These are phyloP conservation scores for Macrophya alboannulata DNA, from an alignment of 2,888 invertebrate genomes.

Conservation along the genomic window DNA sequence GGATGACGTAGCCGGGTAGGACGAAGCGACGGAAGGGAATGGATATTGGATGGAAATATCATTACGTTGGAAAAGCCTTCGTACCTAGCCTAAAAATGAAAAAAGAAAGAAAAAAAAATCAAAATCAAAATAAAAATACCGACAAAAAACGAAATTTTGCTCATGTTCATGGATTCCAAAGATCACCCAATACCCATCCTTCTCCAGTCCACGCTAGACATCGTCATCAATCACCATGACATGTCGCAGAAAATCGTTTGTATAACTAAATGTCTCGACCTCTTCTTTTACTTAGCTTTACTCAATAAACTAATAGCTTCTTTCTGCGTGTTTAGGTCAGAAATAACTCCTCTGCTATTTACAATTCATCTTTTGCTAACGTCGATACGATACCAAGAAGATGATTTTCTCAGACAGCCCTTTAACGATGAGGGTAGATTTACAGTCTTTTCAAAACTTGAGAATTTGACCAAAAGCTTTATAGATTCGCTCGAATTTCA, in stretches of 20 bases:
- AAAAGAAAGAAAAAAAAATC: conserved; percentile 4
- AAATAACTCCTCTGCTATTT: not conserved
- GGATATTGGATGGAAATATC: conserved; percentile 76
- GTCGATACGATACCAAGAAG: not conserved
- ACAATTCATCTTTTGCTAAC: not conserved
- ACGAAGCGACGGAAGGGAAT: conserved; percentile 68
- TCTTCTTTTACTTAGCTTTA: not conserved
- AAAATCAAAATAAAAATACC: not conserved
- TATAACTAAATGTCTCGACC: not conserved
- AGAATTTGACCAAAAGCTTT: not conserved
- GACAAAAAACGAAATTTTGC: not conserved
- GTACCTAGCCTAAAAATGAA: conserved; percentile 60
- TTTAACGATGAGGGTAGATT: not conserved
- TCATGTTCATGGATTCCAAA: conserved; percentile 5
- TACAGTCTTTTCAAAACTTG: not conserved
- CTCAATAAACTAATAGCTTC: not conserved
- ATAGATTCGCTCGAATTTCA: not conserved
- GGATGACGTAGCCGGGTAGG: conserved; percentile 41
- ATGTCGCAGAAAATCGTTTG: not conserved
- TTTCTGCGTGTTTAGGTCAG: not conserved
- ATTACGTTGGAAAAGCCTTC: conserved; percentile 75
- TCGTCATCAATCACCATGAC: not conserved
- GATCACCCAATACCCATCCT: not conserved
- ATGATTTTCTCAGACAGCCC: not conserved
- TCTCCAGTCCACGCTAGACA: not conserved